phyloP scores from a whole-genome alignment of 2,797 vertebrate genomes.

The Hephaestus fuliginosus region DNA sequence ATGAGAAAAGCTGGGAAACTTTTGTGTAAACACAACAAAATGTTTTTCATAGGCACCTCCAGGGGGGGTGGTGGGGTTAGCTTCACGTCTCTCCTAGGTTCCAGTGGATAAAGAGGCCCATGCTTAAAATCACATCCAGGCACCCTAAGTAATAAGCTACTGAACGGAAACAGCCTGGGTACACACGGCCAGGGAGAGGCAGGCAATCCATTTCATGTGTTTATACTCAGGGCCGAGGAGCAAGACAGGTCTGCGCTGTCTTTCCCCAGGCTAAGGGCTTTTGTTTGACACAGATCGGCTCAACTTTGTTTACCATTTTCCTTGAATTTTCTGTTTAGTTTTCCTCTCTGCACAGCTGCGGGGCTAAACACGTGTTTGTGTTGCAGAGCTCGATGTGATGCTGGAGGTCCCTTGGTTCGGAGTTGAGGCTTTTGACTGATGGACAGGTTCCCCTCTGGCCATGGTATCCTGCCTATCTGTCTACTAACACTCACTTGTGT shows the following conservation, averaged over 20 bases:
- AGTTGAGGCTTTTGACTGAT: conserved; percentile 71
- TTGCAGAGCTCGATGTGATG: conserved; percentile 60
- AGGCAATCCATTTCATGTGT: conserved; percentile 76
- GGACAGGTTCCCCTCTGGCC: conserved; percentile 70
- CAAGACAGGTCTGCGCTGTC: conserved; percentile 57
- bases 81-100: conserved; percentile 66
- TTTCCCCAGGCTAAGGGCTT: conserved; percentile 70
- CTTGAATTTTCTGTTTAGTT: conserved; percentile 75
- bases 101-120: conserved; percentile 70
- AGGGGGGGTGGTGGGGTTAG: conserved; percentile 56
- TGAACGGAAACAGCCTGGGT: conserved; percentile 71
- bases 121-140: conserved; percentile 68
- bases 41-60: conserved; percentile 69
- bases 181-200: conserved; percentile 55
- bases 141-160: conserved; percentile 68
- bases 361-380: conserved; percentile 73
- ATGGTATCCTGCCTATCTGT: conserved; percentile 58
- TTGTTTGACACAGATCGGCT: conserved; percentile 74
- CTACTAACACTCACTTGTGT: conserved; percentile 32
- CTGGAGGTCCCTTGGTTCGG: conserved; percentile 71
- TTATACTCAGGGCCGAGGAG: conserved; percentile 69
- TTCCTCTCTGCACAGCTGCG: conserved; percentile 71
- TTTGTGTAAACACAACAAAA: conserved; percentile 76
- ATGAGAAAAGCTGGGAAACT: conserved; percentile 72
- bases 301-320: conserved; percentile 71